Conservation (phyloP, 2,113 vertebrate species). For the Carlito syrichta region DNA sequence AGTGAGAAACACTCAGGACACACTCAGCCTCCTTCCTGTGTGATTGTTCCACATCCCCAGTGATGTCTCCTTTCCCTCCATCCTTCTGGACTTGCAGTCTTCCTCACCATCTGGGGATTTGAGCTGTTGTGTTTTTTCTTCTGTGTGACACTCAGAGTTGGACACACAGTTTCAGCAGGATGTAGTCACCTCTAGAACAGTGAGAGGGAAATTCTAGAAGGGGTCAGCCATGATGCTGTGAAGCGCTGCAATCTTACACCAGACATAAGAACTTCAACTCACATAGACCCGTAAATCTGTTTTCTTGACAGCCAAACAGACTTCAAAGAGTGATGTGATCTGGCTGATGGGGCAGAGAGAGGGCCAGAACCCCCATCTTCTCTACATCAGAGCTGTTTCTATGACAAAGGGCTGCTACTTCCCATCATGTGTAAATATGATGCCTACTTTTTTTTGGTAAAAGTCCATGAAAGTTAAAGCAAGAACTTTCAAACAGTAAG, state of each 20-base stretch:
- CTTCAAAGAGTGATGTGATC: not conserved
- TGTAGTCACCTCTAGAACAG: not conserved
- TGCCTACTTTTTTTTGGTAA: not conserved
- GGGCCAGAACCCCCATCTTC: not conserved
- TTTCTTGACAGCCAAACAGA: not conserved
- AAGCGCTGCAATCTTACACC: not conserved
- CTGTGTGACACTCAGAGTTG: too few species aligned
- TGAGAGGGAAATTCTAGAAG: not conserved
- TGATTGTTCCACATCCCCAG: not conserved
- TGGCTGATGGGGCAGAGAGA: not conserved
- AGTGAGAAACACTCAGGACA: not conserved
- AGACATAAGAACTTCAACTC: not conserved
- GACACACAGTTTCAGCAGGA: not conserved
- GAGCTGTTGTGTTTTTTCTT: not conserved
- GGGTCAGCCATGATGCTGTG: not conserved
- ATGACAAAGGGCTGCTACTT: not conserved
- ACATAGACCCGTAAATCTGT: rapidly evolving
- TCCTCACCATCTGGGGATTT: rapidly evolving
- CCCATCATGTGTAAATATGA: rapidly evolving
- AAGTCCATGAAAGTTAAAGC: not conserved
- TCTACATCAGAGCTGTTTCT: not conserved
- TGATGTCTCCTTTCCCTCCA: rapidly evolving
- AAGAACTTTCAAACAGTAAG: not conserved
- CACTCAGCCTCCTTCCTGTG: not conserved
- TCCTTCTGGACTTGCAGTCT: not conserved